These are phyloP conservation scores for Entosphenus tridentatus DNA, from an alignment of 2,113 vertebrate species.

Conservation along the genomic window DNA sequence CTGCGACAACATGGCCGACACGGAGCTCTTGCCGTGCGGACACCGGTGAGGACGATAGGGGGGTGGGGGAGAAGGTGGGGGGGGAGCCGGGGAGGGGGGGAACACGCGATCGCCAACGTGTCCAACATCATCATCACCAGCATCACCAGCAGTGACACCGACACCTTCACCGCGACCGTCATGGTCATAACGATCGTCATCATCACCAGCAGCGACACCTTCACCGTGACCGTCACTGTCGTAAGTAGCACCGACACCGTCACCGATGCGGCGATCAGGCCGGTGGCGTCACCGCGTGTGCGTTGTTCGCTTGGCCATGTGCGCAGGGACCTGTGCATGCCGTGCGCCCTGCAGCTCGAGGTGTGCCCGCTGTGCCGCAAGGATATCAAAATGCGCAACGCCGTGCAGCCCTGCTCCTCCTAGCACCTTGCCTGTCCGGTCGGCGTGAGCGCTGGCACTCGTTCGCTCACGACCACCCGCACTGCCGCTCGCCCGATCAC, in stretches of 20 bases:
- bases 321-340: slow-evolving; percentile 85
- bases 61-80: neutral
- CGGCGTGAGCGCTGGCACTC: too few species aligned
- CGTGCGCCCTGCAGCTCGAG: slow-evolving; percentile 99
- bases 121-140: neutral
- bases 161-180: too few species aligned
- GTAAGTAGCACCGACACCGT: neutral
- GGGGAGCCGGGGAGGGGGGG: neutral
- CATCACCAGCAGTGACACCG: too few species aligned
- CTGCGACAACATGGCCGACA: slow-evolving; percentile 88
- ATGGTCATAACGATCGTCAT: too few species aligned
- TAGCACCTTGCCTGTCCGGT: too few species aligned
- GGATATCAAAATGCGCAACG: slow-evolving; percentile 47
- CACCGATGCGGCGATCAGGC: neutral
- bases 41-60: slow-evolving; percentile 42
- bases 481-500: too few species aligned
- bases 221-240: slow-evolving; percentile 8
- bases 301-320: slow-evolving; percentile 9
- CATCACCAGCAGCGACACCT: neutral
- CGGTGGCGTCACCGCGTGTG: slow-evolving; percentile 3
- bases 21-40: slow-evolving; percentile 75
- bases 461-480: too few species aligned
- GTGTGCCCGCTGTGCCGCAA: slow-evolving; percentile 95
- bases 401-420: too few species aligned
- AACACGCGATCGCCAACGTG: neutral